Percentiles rank a stretch among this genome's conserved stretches.
Evolutionary conservation across 2,888 invertebrate genomes (phyloP).

Genomic region (Campoplex nolae): DNA sequence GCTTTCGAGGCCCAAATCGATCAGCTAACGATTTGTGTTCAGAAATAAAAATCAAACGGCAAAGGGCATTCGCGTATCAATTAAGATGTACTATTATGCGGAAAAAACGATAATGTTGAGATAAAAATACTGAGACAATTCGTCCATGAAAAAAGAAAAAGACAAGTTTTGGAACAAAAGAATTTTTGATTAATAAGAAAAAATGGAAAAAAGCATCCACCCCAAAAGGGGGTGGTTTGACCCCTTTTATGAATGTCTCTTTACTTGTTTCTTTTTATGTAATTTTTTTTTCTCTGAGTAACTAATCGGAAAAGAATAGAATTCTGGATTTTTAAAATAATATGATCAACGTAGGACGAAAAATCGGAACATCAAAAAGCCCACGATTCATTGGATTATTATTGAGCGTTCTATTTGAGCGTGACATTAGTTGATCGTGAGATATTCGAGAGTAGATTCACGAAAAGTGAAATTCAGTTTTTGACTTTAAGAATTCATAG

Average conservation of each 20-base stretch:
- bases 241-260: neutral
- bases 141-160: neutral
- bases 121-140: neutral
- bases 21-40: neutral
- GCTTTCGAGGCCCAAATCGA: neutral
- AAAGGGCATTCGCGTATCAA: constrained; percentile 36
- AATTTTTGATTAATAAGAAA: neutral
- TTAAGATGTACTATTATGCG: neutral
- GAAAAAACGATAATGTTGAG: neutral
- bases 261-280: neutral
- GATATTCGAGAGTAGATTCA: neutral
- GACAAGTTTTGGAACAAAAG: neutral
- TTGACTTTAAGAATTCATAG: neutral
- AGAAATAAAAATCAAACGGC: neutral
- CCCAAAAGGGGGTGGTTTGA: neutral
- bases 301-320: constrained; percentile 5
- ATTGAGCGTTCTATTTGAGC: constrained; percentile 29
- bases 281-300: neutral
- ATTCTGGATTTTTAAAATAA: constrained; percentile 25
- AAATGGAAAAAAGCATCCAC: neutral
- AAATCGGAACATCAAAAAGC: constrained; percentile 75
- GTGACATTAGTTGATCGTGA: constrained; percentile 16
- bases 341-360: constrained; percentile 43
- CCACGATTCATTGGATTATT: constrained; percentile 59
- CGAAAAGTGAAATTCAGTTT: neutral